Evolutionary conservation across 2,797 vertebrate genomes (phyloP), one percentile per base, ranked within the genome.

Genomic region (Enteromius anoplus): DNA sequence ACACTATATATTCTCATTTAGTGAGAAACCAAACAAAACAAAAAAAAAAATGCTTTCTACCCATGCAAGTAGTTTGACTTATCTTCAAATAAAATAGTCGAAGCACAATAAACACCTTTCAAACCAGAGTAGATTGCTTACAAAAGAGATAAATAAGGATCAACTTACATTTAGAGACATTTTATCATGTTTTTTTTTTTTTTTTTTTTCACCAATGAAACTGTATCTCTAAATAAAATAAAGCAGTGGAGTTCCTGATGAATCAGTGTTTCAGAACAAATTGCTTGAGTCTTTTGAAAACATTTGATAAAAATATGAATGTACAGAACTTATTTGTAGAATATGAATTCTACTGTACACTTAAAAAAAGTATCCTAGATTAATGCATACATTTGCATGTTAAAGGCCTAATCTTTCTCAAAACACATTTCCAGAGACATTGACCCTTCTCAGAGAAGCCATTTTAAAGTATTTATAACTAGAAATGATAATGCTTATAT

Each of bases 371-470:
- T 23, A 17, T 42, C 3, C 42, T 26, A 70, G 7, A 14, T 69
- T 6, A 12, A 42, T 69, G 11, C 66, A 42, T 69, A 11, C n/a
- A 69, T 69, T 14, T 69, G 37, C 37, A 42, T 14, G 1, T 47
- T 47, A 49, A 15, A 47, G 3, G 26, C 23, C 45, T 12, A 42
- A n/a, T 69, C 14, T 49, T 71, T 49, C 23, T 32, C 1, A 17
- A 47, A 70, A 26, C 9, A n/a, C 32, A n/a, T 15, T 47, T 71
- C 23, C 23, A 49, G 23, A 15, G 37, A 69, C 34, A 37, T 9
- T 21, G 4, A 40, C 42, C 17, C 70, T 73, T 29, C 15, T 14
- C 82, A 75, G 72, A 88, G 70, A 77, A 78, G 81, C 70, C 69
- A 62, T 79, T 81, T 82, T 72, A n/a, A 37, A 45, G 34, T 69